Evolutionary conservation across 2,797 vertebrate genomes (phyloP).

Genomic region (Hypotaenidia philippensis): DNA sequence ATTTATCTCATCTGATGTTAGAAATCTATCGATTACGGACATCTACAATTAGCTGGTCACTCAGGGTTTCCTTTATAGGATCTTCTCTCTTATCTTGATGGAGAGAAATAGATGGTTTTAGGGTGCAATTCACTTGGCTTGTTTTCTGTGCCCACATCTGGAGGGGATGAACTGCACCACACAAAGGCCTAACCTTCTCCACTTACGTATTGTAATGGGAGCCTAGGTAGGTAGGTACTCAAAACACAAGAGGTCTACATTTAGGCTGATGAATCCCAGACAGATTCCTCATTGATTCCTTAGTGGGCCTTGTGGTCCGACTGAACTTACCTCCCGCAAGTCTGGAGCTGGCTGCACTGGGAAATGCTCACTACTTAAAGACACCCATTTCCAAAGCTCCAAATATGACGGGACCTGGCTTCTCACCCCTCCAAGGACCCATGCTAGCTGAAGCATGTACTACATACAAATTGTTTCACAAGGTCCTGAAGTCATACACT

Average conservation of each 20-base stretch:
- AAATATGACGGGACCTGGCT: background rate
- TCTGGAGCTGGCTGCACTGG: background rate
- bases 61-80: background rate
- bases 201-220: background rate
- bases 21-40: background rate
- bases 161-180: background rate
- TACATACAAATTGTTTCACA: background rate
- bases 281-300: background rate
- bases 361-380: background rate
- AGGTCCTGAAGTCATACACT: background rate
- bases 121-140: background rate
- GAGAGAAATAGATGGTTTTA: background rate
- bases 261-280: background rate
- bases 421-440: background rate
- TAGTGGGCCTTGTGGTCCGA: background rate
- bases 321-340: background rate
- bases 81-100: background rate
- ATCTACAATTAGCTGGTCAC: background rate
- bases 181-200: background rate
- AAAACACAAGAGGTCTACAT: background rate
- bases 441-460: background rate
- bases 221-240: background rate
- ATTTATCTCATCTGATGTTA: background rate
- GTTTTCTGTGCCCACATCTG: background rate
- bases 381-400: background rate